Evolutionary conservation across 2,797 vertebrate species (phyloP).

Genomic region (Philypnodon macrostomus): DNA sequence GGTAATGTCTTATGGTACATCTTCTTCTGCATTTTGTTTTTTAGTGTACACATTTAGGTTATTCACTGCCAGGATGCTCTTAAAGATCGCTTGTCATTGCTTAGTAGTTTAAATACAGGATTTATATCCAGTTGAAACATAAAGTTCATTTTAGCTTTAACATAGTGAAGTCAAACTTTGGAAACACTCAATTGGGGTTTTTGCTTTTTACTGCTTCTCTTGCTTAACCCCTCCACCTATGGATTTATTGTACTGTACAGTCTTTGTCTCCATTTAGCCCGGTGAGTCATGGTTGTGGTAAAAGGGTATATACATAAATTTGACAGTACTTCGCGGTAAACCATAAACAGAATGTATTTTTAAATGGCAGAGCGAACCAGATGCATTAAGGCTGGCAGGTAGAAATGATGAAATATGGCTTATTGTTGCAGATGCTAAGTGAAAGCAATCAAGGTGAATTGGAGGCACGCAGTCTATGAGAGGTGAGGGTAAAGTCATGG

Average conservation of each 20-base stretch:
- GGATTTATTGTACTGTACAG: constrained; percentile 26
- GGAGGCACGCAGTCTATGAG: constrained; percentile 18
- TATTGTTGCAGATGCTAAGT: constrained; percentile 55
- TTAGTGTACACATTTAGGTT: too few species aligned
- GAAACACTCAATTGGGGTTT: not conserved
- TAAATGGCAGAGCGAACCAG: constrained; percentile 35
- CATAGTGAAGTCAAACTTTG: too few species aligned
- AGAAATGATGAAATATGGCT: constrained; percentile 52
- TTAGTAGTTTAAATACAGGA: too few species aligned
- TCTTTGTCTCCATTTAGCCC: constrained; percentile 35
- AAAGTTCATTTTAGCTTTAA: too few species aligned
- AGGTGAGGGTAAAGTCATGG: constrained; percentile 56
- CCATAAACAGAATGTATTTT: constrained; percentile 50
- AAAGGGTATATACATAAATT: constrained; percentile 34
- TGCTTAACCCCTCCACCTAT: constrained; percentile 15
- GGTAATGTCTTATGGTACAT: too few species aligned
- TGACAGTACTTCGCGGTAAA: constrained; percentile 41
- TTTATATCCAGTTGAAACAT: too few species aligned
- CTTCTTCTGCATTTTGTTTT: too few species aligned
- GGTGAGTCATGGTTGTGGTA: constrained; percentile 31
- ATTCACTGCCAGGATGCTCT: too few species aligned
- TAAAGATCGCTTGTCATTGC: too few species aligned
- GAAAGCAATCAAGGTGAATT: constrained; percentile 50
- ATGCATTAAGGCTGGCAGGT: constrained; percentile 21
- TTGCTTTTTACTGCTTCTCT: constrained; percentile 3